Evolutionary conservation across 2,113 vertebrate species (phyloP).

Genomic region (Trochalopteron elliotii): DNA sequence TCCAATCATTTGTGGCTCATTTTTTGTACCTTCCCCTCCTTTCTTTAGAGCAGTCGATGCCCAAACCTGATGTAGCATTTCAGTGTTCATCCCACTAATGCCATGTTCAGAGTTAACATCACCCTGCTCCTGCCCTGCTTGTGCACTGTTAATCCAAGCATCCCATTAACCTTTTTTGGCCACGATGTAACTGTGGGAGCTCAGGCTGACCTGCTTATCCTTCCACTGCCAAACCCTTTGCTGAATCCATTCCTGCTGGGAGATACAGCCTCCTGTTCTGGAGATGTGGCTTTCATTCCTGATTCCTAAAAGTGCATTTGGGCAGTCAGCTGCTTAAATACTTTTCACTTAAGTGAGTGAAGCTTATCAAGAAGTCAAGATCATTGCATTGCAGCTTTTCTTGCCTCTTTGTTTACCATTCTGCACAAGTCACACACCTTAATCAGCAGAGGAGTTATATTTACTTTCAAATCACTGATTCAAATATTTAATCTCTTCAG

Average conservation of each 20-base stretch:
- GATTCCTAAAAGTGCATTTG: not conserved
- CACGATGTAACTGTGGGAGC: not conserved
- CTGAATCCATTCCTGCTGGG: not conserved
- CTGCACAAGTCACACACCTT: slow-evolving; percentile 22
- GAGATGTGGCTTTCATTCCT: not conserved
- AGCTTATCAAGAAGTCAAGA: slow-evolving; percentile 25
- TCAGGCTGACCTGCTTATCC: not conserved
- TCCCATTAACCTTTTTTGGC: slow-evolving; percentile 8
- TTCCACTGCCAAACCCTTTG: not conserved
- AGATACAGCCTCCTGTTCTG: not conserved
- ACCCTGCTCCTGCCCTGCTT: not conserved
- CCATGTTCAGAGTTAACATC: not conserved
- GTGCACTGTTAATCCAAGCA: not conserved
- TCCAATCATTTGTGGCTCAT: not conserved
- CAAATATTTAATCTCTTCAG: slow-evolving; percentile 54
- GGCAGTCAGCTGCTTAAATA: not conserved
- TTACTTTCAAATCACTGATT: slow-evolving; percentile 32
- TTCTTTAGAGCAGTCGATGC: not conserved
- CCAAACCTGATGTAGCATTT: not conserved
- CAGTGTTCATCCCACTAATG: not conserved
- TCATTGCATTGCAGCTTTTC: not conserved
- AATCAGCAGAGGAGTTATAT: slow-evolving; percentile 35
- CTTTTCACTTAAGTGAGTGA: not conserved
- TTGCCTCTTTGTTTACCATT: slow-evolving; percentile 40
- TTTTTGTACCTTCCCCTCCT: not conserved